Base-by-base conservation (phyloP, 2,888 invertebrate genomes). In the Drosophila cracens region DNA sequence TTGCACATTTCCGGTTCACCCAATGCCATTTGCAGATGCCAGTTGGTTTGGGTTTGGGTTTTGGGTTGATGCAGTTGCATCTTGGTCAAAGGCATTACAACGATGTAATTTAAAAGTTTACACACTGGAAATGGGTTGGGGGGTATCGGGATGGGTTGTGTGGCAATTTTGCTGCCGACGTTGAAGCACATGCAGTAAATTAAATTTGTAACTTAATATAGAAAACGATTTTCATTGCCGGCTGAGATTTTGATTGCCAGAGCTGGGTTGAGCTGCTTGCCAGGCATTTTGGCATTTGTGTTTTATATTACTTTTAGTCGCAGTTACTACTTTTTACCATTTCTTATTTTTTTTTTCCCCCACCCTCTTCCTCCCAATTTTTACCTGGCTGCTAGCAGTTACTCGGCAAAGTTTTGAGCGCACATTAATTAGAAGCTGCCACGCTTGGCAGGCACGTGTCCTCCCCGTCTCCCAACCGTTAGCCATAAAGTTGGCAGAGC, bases 351-450 rank as follows among this genome's bases (percentile, higher is more conserved):
- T 5, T 38, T 51, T 7, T 2, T 1, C 8, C 10, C 29, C 29
- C 0, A 5, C 27, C 27, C 3, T 2, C 25, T 25, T 25, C 25
- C 31, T 1, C 4, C 7, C 18, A 38, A 38, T 43, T 46, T 57
- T 62, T 61, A 56, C 40, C 60, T 57, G 34, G 16, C 48, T 34
- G 40, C 27, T 29, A 21, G 25, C 43, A 64, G 66, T 43, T 76
- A 61, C 71, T 62, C 61, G 36, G 38, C 67, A 79, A 90, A 83
- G 67, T 89, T 89, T 76, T 66, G 56, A 76, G 70, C 76, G 84
- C 75, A 87, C 90, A 89, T 89, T 86, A 86, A 86, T 86, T 86
- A 90, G 86, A 90, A 90, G 90, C 82, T 83, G 82, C 90, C 87
- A 90, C 75, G 89, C 69, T 83, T 70, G 74, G 74, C 81, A 76